A percentile compares a stretch with the other conserved stretches of the same genome.
These are phyloP conservation scores for Aphodius granarius DNA, from an alignment of 2,888 invertebrate species.

Conservation along the genomic window DNA sequence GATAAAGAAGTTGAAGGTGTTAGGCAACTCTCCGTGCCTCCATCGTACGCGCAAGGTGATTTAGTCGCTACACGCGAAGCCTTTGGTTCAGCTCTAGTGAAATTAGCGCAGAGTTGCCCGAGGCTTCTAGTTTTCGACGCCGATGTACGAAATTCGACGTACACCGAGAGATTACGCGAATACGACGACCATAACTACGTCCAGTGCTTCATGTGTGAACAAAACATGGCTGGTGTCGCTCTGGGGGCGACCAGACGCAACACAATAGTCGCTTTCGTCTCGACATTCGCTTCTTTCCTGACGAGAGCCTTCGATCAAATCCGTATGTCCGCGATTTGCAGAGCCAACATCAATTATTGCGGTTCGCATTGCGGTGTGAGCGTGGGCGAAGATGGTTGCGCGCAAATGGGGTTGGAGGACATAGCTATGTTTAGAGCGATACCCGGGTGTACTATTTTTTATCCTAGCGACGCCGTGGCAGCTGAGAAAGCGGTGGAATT, in stretches of 20 bases:
- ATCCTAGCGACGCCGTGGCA: conserved; percentile 86
- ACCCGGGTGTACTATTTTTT: conserved; percentile 73
- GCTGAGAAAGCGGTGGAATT: conserved; percentile 88
- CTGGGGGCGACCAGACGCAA: conserved; percentile 88
- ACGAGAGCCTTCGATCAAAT: conserved; percentile 92
- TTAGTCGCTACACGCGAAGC: conserved; percentile 82
- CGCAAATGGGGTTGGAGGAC: conserved; percentile 97
- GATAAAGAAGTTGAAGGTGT: conserved; percentile 68
- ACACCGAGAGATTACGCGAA: conserved; percentile 81
- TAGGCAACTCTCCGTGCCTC: conserved; percentile 71
- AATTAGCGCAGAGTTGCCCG: conserved; percentile 67
- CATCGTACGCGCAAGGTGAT: conserved; percentile 73
- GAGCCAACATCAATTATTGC: conserved; percentile 89
- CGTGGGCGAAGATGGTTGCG: conserved; percentile 95
- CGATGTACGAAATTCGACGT: conserved; percentile 96
- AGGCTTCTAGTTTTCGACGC: conserved; percentile 90
- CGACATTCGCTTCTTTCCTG: conserved; percentile 95
- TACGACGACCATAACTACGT: conserved; percentile 72
- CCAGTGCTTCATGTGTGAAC: conserved; percentile 97
- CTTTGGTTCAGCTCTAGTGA: conserved; percentile 87
- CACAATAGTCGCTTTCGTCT: conserved; percentile 85
- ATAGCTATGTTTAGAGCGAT: conserved; percentile 88
- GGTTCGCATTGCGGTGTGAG: conserved; percentile 95
- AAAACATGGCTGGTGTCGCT: conserved; percentile 90
- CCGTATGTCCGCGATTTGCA: conserved; percentile 96